Percentiles rank a stretch among this genome's conserved stretches.
phyloP scores from a whole-genome alignment of 2,797 vertebrate species.

The Liasis olivaceus region DNA sequence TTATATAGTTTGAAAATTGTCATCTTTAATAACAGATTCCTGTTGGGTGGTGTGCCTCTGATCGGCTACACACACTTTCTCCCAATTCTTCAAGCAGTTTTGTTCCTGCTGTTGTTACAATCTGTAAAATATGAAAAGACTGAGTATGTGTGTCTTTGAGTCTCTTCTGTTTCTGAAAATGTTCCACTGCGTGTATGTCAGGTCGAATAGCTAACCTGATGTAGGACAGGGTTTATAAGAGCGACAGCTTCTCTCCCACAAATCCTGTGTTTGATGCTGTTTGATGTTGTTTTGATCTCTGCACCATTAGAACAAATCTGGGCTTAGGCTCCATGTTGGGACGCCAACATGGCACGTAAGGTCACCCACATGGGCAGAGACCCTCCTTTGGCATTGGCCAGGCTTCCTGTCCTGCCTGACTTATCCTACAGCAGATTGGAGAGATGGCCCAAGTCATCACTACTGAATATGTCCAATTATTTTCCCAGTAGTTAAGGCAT shows the following conservation, averaged over 20 bases:
- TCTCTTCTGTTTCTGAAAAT: not conserved
- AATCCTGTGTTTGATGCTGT: not conserved
- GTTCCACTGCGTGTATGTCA: not conserved
- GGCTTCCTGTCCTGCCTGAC: not conserved
- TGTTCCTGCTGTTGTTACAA: not conserved
- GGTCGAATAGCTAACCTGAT: not conserved
- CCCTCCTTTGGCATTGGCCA: not conserved
- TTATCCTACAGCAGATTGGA: not conserved
- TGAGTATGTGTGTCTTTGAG: not conserved
- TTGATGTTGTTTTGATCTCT: not conserved
- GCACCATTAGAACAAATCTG: not conserved
- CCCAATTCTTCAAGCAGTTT: not conserved
- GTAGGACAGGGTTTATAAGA: not conserved
- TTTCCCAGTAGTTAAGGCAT: not conserved
- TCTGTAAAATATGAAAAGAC: not conserved
- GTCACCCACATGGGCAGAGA: not conserved
- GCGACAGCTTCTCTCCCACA: not conserved
- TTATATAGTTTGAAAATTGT: not conserved
- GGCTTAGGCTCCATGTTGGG: not conserved
- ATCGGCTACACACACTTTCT: not conserved
- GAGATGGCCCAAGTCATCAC: not conserved
- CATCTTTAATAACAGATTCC: not conserved
- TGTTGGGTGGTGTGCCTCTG: not conserved
- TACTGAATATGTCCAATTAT: not conserved
- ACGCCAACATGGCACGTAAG: not conserved